These are phyloP conservation scores for Mastomys coucha DNA, from an alignment of 2,113 vertebrate species.

Conservation along the genomic window DNA sequence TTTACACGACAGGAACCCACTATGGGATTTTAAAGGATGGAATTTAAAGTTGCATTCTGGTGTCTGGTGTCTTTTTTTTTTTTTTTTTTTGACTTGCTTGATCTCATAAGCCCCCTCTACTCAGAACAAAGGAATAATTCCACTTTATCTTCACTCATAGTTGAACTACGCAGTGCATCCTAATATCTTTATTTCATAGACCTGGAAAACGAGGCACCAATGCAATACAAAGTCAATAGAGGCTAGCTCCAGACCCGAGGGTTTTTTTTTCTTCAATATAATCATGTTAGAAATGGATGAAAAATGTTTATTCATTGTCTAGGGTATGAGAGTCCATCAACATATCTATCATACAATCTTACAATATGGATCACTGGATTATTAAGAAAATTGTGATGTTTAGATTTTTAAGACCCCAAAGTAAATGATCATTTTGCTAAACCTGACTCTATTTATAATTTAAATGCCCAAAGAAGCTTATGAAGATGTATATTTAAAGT, in stretches of 20 bases:
- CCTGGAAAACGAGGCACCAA: neutral
- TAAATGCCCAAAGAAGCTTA: slow-evolving; percentile 6
- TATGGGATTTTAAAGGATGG: neutral
- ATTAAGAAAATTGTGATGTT: neutral
- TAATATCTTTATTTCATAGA: neutral
- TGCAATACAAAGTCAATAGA: neutral
- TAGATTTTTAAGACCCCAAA: neutral
- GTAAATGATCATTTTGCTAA: slow-evolving; percentile 29
- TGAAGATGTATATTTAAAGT: slow-evolving; percentile 41
- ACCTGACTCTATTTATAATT: neutral
- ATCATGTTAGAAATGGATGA: neutral
- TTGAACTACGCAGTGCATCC: neutral
- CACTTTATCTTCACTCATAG: neutral
- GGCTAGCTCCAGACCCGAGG: neutral
- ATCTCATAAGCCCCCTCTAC: neutral
- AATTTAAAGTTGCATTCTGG: neutral
- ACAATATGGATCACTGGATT: neutral
- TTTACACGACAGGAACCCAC: accelerated
- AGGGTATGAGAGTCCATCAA: neutral
- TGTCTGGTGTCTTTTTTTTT: neutral
- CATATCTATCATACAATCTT: neutral
- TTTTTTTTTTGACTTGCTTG: neutral
- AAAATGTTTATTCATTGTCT: neutral
- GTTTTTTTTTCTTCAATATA: neutral
- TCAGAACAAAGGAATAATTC: neutral